Evolutionary conservation across 2,797 vertebrate genomes (phyloP).

Genomic region (Holocentrus rufus): DNA sequence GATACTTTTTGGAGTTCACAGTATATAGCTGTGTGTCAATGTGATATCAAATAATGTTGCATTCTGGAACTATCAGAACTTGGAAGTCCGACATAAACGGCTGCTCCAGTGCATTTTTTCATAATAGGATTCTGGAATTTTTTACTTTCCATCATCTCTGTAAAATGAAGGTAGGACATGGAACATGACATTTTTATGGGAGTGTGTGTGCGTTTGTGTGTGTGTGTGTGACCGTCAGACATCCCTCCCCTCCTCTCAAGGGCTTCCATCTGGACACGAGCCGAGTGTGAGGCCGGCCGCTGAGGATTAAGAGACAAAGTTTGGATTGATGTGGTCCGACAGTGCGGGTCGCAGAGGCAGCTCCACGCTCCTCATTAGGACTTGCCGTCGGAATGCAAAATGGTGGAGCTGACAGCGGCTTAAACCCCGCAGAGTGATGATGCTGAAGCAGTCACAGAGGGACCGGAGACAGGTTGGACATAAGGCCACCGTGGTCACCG

Average conservation of each 20-base stretch:
- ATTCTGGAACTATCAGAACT: no score
- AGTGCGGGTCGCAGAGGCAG: constrained; percentile 35
- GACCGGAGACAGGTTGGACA: constrained; percentile 9
- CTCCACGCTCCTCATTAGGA: constrained; percentile 59
- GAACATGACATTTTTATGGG: background rate
- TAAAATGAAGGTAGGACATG: constrained; percentile 24
- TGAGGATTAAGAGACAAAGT: constrained; percentile 56
- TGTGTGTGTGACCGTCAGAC: background rate
- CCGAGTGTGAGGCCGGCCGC: background rate
- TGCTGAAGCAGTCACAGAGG: constrained; percentile 27
- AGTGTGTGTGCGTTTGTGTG: no score
- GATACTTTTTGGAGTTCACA: no score
- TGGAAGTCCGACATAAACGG: no score
- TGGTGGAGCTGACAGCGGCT: constrained; percentile 42
- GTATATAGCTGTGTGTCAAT: no score
- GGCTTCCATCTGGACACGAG: constrained; percentile 22
- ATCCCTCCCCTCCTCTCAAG: constrained; percentile 13
- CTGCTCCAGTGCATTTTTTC: no score
- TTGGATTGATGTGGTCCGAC: constrained; percentile 64
- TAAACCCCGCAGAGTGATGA: constrained; percentile 49
- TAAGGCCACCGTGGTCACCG: constrained; percentile 5
- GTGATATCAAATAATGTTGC: no score
- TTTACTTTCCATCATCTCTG: background rate
- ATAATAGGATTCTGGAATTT: background rate
- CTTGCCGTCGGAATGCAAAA: constrained; percentile 43